phyloP scores from a whole-genome alignment of 2,888 invertebrate species.

The Onchidella celtica region DNA sequence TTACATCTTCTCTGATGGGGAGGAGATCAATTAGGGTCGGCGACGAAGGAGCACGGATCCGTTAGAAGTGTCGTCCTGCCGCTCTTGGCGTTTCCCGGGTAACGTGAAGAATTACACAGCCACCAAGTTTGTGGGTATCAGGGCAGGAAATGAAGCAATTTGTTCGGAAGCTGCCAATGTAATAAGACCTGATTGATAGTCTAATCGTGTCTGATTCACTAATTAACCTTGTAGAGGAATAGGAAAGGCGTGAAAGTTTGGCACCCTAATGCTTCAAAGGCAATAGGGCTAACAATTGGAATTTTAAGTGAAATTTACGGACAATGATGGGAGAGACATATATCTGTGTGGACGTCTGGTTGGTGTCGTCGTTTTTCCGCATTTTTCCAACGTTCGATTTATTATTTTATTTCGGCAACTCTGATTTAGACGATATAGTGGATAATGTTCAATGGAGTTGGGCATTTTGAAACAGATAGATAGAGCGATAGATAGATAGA shows the following conservation, averaged over 20 bases:
- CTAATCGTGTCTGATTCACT: conserved; percentile 36
- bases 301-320: too few species aligned
- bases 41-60: background rate
- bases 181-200: conserved; percentile 45
- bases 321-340: too few species aligned
- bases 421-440: too few species aligned
- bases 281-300: too few species aligned
- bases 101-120: conserved; percentile 23
- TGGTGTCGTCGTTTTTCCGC: too few species aligned
- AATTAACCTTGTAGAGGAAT: conserved; percentile 29
- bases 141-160: conserved; percentile 33
- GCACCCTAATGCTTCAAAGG: too few species aligned
- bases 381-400: too few species aligned
- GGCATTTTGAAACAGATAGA: too few species aligned
- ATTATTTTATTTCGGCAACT: too few species aligned
- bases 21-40: conserved; percentile 8
- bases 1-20: background rate
- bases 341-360: too few species aligned
- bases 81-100: conserved; percentile 8
- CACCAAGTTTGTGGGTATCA: conserved; percentile 16
- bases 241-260: background rate
- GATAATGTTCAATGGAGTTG: too few species aligned
- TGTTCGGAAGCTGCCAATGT: conserved; percentile 34
- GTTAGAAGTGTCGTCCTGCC: background rate
- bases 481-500: too few species aligned